Evolutionary conservation across 2,113 vertebrate species (phyloP).

Genomic region (Xiphophorus maculatus): DNA sequence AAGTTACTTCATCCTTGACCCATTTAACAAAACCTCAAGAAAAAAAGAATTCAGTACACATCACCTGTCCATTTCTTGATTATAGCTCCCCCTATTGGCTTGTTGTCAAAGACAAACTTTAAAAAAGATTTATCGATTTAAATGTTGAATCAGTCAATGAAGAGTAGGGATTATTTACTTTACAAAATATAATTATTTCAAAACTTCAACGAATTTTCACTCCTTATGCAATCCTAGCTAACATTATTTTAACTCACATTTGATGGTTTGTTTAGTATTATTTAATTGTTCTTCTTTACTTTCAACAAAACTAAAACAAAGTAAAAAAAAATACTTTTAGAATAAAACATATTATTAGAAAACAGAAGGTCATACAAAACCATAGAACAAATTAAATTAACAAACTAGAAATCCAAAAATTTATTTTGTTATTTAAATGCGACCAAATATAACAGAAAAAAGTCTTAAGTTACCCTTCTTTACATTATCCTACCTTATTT

Average conservation of each 20-base stretch:
- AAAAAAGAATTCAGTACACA: not conserved
- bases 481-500: no score
- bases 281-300: not conserved
- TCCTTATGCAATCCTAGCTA: not conserved
- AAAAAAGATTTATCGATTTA: no score
- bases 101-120: no score
- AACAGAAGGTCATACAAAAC: not conserved
- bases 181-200: no score
- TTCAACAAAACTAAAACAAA: not conserved
- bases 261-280: not conserved
- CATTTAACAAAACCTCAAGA: not conserved
- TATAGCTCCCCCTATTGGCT: no score
- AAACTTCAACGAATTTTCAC: not conserved
- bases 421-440: not conserved
- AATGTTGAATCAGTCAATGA: no score
- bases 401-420: not conserved
- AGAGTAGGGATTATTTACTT: no score
- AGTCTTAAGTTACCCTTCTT: no score
- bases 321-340: not conserved
- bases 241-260: not conserved
- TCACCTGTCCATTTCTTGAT: not conserved
- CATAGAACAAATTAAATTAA: not conserved
- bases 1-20: no score
- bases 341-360: not conserved
- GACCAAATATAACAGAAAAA: not conserved